Conservation (phyloP, 2,113 vertebrate genomes). For the Macaca fascicularis region T2T-MFA8v1.1 NC_088395.1:144825001-144825500, state of each 20-base stretch:
- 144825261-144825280: neutral
- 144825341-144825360: neutral
- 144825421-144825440: neutral
- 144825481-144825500: conserved; percentile 11
- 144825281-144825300: conserved; percentile 12
- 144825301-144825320: neutral
- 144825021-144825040: neutral
- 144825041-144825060: neutral
- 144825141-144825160: neutral
- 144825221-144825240: neutral
- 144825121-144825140: neutral
- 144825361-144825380: neutral
- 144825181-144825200: neutral
- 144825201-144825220: neutral
- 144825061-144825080: neutral
- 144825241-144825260: neutral
- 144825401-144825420: conserved; percentile 39
- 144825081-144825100: neutral
- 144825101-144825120: neutral
- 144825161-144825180: neutral
- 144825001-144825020: neutral
- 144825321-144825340: conserved; percentile 28
- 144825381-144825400: conserved; percentile 53
- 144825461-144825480: conserved; percentile 24
- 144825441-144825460: conserved; percentile 19